phyloP scores from a whole-genome alignment of 2,113 vertebrate species.

The Octodon degus region DNA sequence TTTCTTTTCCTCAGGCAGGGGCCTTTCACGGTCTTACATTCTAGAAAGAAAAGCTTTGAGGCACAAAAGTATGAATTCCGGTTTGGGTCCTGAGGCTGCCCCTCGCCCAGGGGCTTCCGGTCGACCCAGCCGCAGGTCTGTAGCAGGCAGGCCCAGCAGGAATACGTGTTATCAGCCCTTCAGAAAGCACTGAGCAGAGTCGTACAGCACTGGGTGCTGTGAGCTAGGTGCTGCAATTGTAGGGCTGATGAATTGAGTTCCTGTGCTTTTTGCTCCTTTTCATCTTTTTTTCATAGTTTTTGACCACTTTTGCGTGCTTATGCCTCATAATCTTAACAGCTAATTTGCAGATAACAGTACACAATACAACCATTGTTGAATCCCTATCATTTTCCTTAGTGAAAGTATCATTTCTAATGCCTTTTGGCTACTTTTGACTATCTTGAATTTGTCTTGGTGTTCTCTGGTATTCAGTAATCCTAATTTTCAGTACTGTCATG shows the following conservation, averaged over 20 bases:
- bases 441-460: too few species aligned
- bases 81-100: rapidly evolving
- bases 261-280: background rate
- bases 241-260: background rate
- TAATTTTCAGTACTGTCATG: background rate
- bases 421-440: too few species aligned
- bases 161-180: too few species aligned
- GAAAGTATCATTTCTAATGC: too few species aligned
- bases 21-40: background rate
- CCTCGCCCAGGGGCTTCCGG: background rate
- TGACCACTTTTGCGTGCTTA: too few species aligned
- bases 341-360: too few species aligned
- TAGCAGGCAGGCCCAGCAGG: too few species aligned
- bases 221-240: background rate
- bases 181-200: background rate
- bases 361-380: too few species aligned
- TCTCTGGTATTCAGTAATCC: background rate
- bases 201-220: background rate
- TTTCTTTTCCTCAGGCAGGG: background rate
- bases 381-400: too few species aligned
- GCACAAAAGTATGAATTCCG: background rate
- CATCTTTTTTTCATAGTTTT: too few species aligned
- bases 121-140: background rate
- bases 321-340: too few species aligned
- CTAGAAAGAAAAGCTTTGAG: background rate